Conservation (phyloP, 2,888 invertebrate genomes). For the Drosophila kuntzei region DNA sequence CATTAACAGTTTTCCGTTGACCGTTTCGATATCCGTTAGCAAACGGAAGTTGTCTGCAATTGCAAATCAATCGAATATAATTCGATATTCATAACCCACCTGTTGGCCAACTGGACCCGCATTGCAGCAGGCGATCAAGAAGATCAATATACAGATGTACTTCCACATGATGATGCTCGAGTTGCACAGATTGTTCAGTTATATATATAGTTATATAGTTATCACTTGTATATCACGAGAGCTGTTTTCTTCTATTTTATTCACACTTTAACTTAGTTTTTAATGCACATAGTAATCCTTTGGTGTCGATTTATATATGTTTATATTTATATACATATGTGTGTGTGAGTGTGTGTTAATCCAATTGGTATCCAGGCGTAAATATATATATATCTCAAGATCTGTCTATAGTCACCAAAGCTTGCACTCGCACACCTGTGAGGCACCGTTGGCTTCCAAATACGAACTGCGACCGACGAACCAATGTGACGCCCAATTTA, state of each 20-base stretch:
- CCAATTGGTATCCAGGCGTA: slow-evolving; percentile 47
- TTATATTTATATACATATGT: slow-evolving; percentile 20
- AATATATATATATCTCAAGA: slow-evolving; percentile 32
- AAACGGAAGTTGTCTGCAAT: slow-evolving; percentile 64
- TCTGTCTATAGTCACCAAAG: slow-evolving; percentile 76
- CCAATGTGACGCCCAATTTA: slow-evolving; percentile 85
- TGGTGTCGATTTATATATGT: slow-evolving; percentile 9
- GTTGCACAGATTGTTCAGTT: slow-evolving; percentile 42
- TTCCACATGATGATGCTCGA: slow-evolving; percentile 76
- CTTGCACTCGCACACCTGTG: slow-evolving; percentile 85
- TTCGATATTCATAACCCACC: slow-evolving; percentile 72
- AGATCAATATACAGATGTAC: slow-evolving; percentile 72
- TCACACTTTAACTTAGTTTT: slow-evolving; percentile 11
- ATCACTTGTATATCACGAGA: slow-evolving; percentile 40
- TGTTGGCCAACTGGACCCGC: slow-evolving; percentile 83
- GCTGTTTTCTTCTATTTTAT: slow-evolving; percentile 10
- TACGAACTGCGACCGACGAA: slow-evolving; percentile 85
- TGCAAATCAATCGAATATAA: slow-evolving; percentile 22
- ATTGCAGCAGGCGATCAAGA: slow-evolving; percentile 75
- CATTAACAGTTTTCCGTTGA: slow-evolving; percentile 68
- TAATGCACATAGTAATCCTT: slow-evolving; percentile 74
- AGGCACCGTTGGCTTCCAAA: slow-evolving; percentile 85
- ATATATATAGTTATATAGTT: slow-evolving; percentile 32
- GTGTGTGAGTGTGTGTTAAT: slow-evolving; percentile 34
- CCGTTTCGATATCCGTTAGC: slow-evolving; percentile 67